Percentiles rank a stretch among this genome's conserved stretches.
Conservation (phyloP, 2,888 invertebrate genomes). For the Hirtodrosophila alboralis region DNA sequence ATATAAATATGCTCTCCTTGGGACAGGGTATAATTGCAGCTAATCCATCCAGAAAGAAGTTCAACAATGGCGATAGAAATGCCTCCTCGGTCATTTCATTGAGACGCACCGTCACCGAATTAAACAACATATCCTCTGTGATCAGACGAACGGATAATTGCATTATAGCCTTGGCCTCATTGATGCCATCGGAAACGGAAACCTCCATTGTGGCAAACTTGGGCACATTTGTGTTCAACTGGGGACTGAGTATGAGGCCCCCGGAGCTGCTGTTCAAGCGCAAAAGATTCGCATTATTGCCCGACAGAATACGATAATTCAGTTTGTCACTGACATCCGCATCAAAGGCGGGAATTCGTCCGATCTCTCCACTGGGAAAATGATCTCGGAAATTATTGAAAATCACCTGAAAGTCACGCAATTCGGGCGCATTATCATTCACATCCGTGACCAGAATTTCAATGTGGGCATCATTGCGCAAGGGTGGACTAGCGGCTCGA, state of each 20-base stretch:
- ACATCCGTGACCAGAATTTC: slow-evolving; percentile 96
- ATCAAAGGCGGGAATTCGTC: slow-evolving; percentile 95
- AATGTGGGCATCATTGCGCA: slow-evolving; percentile 94
- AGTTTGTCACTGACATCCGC: slow-evolving; percentile 95
- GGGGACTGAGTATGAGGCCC: slow-evolving; percentile 93
- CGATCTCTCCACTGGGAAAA: slow-evolving; percentile 96
- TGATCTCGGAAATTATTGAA: slow-evolving; percentile 98
- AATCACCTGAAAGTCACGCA: slow-evolving; percentile 96
- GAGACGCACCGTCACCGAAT: slow-evolving; percentile 96
- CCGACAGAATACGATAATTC: slow-evolving; percentile 92
- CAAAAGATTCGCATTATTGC: slow-evolving; percentile 96
- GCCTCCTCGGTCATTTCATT: slow-evolving; percentile 97
- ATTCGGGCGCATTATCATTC: slow-evolving; percentile 96
- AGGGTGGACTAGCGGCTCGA: slow-evolving; percentile 94
- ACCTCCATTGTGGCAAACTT: slow-evolving; percentile 97
- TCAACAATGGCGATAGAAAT: slow-evolving; percentile 94
- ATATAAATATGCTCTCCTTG: slow-evolving; percentile 95
- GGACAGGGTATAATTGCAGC: slow-evolving; percentile 96
- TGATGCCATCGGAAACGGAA: slow-evolving; percentile 96
- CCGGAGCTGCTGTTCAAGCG: slow-evolving; percentile 93
- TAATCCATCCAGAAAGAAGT: slow-evolving; percentile 94
- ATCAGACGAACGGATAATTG: slow-evolving; percentile 94
- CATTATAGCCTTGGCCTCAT: slow-evolving; percentile 97
- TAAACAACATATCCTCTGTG: slow-evolving; percentile 96
- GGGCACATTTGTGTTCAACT: slow-evolving; percentile 97